A percentile compares a stretch with the other conserved stretches of the same genome.
Evolutionary conservation across 1,140 invertebrate genomes (phyloP).

Genomic region (Sweltsa coloradensis): DNA sequence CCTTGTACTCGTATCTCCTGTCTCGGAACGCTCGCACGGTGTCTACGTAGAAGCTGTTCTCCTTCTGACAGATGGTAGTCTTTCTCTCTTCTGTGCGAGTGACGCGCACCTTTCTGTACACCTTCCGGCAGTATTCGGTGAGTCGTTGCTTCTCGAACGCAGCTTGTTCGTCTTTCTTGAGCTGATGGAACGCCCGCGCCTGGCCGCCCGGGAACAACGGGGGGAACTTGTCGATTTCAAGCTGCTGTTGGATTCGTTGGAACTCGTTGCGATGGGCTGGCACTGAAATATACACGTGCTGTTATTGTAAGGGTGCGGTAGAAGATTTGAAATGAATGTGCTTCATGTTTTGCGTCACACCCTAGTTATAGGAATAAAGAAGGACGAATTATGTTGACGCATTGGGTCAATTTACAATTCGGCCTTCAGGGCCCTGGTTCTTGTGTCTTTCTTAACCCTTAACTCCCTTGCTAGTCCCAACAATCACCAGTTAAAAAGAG

Average conservation of each 20-base stretch:
- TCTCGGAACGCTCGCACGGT: constrained; percentile 94
- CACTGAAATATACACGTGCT: constrained; percentile 55
- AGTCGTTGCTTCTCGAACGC: constrained; percentile 86
- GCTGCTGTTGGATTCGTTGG: constrained; percentile 85
- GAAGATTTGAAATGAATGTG: no score
- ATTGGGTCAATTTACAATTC: no score
- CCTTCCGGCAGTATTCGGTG: constrained; percentile 86
- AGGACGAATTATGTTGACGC: no score
- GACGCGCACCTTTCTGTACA: constrained; percentile 85
- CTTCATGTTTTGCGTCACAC: no score
- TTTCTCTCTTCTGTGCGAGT: constrained; percentile 74
- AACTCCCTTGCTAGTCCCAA: no score
- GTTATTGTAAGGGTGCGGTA: no score
- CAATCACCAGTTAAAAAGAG: no score
- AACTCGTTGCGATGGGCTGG: constrained; percentile 85
- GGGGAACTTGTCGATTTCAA: constrained; percentile 88
- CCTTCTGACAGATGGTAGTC: constrained; percentile 91
- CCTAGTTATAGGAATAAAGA: no score
- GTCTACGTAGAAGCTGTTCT: constrained; percentile 99
- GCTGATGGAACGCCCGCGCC: constrained; percentile 75
- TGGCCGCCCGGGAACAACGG: constrained; percentile 60
- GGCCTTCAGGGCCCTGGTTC: no score
- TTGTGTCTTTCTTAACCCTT: no score
- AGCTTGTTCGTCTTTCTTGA: constrained; percentile 77
- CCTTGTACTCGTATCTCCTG: constrained; percentile 95